Conservation (phyloP, 2,113 vertebrate genomes). For the Sylvietta virens region DNA sequence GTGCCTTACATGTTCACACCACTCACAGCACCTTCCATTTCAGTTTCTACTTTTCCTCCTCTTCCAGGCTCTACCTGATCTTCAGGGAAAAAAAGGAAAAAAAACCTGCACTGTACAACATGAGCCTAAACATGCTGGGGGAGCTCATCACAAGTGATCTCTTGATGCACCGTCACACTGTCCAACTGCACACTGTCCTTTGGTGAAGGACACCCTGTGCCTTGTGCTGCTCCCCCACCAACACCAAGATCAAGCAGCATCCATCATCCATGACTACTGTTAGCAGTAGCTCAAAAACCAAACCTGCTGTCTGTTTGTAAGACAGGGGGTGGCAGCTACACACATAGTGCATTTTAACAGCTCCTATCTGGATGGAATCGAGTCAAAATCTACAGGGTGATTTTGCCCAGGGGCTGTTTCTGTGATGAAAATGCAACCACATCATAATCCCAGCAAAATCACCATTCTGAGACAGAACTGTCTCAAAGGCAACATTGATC, state of each 20-base stretch:
- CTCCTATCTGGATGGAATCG: not conserved
- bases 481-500: not conserved
- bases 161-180: not conserved
- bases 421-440: not conserved
- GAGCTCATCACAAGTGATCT: not conserved
- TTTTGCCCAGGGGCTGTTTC: not conserved
- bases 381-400: not conserved
- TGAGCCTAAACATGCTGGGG: not conserved
- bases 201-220: not conserved
- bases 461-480: not conserved
- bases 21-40: not conserved
- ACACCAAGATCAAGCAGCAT: not conserved
- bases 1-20: not conserved
- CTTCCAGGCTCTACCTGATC: not conserved
- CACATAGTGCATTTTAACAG: not conserved
- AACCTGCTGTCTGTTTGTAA: not conserved
- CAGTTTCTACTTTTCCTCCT: not conserved
- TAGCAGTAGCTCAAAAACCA: not conserved
- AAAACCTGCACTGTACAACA: not conserved
- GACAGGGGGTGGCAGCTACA: not conserved
- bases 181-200: not conserved
- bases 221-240: not conserved
- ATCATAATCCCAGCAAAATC: not conserved
- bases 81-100: not conserved
- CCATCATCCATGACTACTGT: accelerated